Evolutionary conservation across 2,888 invertebrate genomes (phyloP), one percentile per base, ranked within the genome.

Genomic region (Acrobasis suavella): DNA sequence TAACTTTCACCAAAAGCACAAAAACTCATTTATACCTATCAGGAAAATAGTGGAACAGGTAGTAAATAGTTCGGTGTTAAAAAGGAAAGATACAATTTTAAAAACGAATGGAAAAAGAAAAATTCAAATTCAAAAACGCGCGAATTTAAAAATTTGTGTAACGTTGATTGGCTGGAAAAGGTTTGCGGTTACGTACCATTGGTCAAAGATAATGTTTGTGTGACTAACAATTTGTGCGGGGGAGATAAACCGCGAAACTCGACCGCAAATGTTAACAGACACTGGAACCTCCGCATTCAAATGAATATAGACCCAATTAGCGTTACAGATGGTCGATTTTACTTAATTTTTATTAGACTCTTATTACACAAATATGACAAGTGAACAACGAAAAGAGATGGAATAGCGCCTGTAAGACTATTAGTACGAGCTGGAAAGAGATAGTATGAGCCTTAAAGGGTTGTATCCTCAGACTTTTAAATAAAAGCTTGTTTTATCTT

Each of bases 121-220:
- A 76, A 76, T 74, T 77, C 79, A 75, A 86, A 86, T 78, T 77
- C 67, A 69, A 76, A 80, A 83, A 71, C 80, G 78, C 78, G 76
- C 77, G 75, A 85, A 84, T 84, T 77, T 76, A 71, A 78, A 81
- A 78, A 74, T 72, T 76, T 76, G 74, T 70, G 74, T 74, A 73
- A 69, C 80, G 77, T 82, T 80, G 78, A 91, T 92, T 92, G 92
- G 92, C 80, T 82, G 81, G 79, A 86, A 89, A 86, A 79, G 79
- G 77, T 73, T 76, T 71, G 72, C 75, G 82, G 84, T 80, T 81
- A 82, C 83, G 82, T 86, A 76, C 87, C 85, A 92, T 92, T 92
- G 92, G 92, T 84, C 89, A 89, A 89, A 90, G 89, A 92, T 91
- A 91, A 92, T 89, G 81, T 89, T 90, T 85, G 85, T 83, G 80